phyloP scores from a whole-genome alignment of 2,797 vertebrate genomes.

The Centropyge bicolor region DNA sequence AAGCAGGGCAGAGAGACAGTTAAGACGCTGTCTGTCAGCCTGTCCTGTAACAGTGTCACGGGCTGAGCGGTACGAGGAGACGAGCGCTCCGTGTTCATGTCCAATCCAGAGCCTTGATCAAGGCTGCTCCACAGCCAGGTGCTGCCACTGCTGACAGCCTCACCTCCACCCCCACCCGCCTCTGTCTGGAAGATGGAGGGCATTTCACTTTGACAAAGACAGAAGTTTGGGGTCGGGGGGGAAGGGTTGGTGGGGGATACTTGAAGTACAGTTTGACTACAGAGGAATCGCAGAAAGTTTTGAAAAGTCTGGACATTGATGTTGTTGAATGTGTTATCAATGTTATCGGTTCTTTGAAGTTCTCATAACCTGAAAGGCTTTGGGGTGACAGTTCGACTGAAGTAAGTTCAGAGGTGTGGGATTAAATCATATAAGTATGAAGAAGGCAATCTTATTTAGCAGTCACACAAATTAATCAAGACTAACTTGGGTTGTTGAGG shows the following conservation, averaged over 20 bases:
- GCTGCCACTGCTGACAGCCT: slow-evolving; percentile 83
- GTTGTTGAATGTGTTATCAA: slow-evolving; percentile 8
- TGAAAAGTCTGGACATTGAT: slow-evolving; percentile 68
- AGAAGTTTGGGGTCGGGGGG: slow-evolving; percentile 43
- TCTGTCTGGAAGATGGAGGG: slow-evolving; percentile 58
- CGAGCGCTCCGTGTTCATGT: slow-evolving; percentile 71
- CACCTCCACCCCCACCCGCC: slow-evolving; percentile 42
- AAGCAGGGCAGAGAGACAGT: slow-evolving; percentile 64
- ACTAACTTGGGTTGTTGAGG: neutral
- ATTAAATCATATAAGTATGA: neutral
- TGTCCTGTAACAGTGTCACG: slow-evolving; percentile 74
- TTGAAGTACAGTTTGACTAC: slow-evolving; percentile 59
- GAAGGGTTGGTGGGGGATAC: slow-evolving; percentile 17
- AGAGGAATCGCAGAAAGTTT: slow-evolving; percentile 72
- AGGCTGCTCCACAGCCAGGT: slow-evolving; percentile 69
- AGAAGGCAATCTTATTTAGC: neutral
- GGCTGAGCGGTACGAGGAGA: slow-evolving; percentile 56
- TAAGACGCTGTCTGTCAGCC: slow-evolving; percentile 76
- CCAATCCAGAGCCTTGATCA: slow-evolving; percentile 84
- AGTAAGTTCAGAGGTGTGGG: slow-evolving; percentile 19
- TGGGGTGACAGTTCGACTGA: slow-evolving; percentile 7
- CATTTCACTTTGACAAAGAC: slow-evolving; percentile 67
- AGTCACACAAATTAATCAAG: neutral
- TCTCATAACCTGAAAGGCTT: slow-evolving; percentile 27
- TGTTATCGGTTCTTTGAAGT: slow-evolving; percentile 59